Percentiles rank a stretch among this genome's conserved stretches.
phyloP scores from a whole-genome alignment of 1,140 invertebrate species.

The Lethrus apterus region DNA sequence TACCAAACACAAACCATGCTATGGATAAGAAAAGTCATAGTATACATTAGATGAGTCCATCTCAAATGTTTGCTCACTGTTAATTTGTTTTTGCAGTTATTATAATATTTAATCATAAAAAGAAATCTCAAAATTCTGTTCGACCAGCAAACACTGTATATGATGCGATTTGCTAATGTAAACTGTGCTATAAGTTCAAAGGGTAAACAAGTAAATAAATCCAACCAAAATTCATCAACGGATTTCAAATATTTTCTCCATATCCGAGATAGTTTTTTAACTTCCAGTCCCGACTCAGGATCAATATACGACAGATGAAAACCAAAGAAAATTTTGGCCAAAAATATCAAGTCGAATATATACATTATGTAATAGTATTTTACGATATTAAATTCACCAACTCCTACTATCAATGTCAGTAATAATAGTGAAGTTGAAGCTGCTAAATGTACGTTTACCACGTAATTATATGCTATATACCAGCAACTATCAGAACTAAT shows the following conservation, averaged over 20 bases:
- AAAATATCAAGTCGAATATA: slow-evolving; percentile 13
- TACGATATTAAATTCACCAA: neutral
- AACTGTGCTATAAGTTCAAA: slow-evolving; percentile 10
- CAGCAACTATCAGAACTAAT: neutral
- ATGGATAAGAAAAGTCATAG: neutral
- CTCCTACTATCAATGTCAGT: neutral
- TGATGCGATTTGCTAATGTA: neutral
- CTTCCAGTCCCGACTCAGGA: slow-evolving; percentile 12
- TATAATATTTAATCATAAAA: slow-evolving; percentile 17
- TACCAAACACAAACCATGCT: slow-evolving; percentile 1
- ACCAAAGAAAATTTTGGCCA: slow-evolving; percentile 13
- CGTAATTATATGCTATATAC: slow-evolving; percentile 2
- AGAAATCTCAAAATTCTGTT: slow-evolving; percentile 18
- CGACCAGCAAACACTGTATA: slow-evolving; percentile 7
- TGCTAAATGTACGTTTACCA: slow-evolving; percentile 1
- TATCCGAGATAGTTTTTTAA: slow-evolving; percentile 7
- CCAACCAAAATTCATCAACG: slow-evolving; percentile 7
- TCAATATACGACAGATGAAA: slow-evolving; percentile 17
- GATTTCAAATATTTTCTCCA: neutral
- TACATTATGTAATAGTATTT: slow-evolving; percentile 1
- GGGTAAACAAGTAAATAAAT: slow-evolving; percentile 10
- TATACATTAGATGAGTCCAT: slow-evolving; percentile 14
- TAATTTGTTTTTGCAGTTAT: neutral
- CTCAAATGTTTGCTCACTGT: slow-evolving; percentile 2
- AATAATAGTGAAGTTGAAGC: neutral